A percentile compares a stretch with the other conserved stretches of the same genome.
phyloP scores from a whole-genome alignment of 1,140 invertebrate genomes.

The Triops longicaudatus region DNA sequence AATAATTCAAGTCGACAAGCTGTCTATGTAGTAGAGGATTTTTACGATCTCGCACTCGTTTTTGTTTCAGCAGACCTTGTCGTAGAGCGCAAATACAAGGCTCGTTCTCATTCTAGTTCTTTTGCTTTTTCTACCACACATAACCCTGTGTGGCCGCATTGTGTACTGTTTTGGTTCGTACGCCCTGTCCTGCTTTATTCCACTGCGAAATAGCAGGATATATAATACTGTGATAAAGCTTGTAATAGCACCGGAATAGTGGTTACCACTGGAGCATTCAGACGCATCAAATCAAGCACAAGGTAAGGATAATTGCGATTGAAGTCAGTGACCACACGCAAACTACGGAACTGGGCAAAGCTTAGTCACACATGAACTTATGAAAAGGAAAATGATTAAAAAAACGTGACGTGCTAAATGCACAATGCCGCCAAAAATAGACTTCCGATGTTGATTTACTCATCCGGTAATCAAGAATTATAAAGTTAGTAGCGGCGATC shows the following conservation, averaged over 20 bases:
- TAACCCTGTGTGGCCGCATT: neutral
- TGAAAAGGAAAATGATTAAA: neutral
- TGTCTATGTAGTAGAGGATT: no score
- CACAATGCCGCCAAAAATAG: no score
- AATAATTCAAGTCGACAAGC: no score
- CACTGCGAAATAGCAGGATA: neutral
- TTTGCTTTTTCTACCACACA: neutral
- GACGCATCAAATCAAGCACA: constrained; percentile 1
- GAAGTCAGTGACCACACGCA: constrained; percentile 2
- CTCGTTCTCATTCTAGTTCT: neutral
- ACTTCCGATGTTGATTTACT: no score
- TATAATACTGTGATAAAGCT: neutral
- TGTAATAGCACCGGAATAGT: neutral
- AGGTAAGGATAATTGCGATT: neutral
- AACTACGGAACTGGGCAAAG: neutral
- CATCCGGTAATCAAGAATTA: no score
- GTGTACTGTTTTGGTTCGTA: neutral
- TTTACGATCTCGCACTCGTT: no score
- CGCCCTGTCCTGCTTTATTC: neutral
- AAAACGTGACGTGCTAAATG: neutral
- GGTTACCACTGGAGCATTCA: neutral
- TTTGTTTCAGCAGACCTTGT: no score
- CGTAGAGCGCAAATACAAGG: no score
- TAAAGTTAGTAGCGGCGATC: no score
- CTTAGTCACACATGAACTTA: neutral